Base-by-base conservation (phyloP, 2,888 invertebrate species). In the Ditula angustiorana region DNA sequence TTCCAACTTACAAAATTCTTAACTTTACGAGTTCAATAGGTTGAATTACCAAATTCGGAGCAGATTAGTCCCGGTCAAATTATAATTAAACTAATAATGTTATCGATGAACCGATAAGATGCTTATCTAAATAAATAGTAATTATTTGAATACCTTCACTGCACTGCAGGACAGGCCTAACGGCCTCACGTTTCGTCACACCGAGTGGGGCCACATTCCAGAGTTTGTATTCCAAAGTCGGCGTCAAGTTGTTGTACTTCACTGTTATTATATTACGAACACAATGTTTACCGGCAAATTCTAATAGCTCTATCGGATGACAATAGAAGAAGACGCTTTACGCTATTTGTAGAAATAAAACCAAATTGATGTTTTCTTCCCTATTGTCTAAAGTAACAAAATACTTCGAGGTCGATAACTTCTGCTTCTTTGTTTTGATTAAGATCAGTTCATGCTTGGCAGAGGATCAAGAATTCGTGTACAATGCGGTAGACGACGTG, bases 181-280 rank as follows among this genome's bases (percentile, higher is more conserved):
- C 66, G 82, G 79, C 80, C 80, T 79, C 74, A 63, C 75, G 74
- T 83, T 83, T 83, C 83, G 83, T 82, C 80, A 83, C 75, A 79
- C 73, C 64, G 61, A 67, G 66, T 68, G 70, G 68, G 70, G 70
- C 79, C 71, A 73, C 82, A 83, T 83, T 82, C 83, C 82, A 69
- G 53, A 60, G 70, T 71, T 74, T 72, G 78, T 78, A 77, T 53
- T 76, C 78, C 71, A 72, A 73, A 67, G 73, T 70, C 70, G 74
- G 79, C 76, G 78, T 78, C 80, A 74, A 75, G 71, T 73, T 76
- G 79, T 80, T 78, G 78, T 71, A 73, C 69, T 72, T 65, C 69
- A 71, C 73, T 69, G 71, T 71, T 73, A 76, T 78, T 59, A 64
- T 58, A 53, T 35, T 55, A 37, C 28, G 26, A 46, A 10, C 53